Percentiles rank a stretch among this genome's conserved stretches.
phyloP scores from a whole-genome alignment of 2,113 vertebrate species.

The Gracilinanus agilis region DNA sequence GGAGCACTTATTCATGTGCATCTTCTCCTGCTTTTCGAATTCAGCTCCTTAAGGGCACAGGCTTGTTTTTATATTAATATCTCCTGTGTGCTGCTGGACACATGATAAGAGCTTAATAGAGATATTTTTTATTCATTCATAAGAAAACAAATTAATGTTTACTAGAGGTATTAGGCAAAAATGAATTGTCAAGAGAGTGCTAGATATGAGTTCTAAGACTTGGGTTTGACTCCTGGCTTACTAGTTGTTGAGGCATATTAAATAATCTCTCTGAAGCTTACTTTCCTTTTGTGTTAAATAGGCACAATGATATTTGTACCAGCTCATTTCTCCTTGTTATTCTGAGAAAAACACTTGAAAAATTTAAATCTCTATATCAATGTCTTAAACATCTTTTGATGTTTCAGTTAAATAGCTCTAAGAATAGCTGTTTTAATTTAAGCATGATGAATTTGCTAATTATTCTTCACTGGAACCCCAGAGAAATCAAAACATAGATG shows the following conservation, averaged over 20 bases:
- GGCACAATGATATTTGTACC: background rate
- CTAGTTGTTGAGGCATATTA: background rate
- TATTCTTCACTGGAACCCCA: background rate
- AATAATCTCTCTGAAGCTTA: background rate
- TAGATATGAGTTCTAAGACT: background rate
- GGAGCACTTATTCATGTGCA: background rate
- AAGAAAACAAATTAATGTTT: background rate
- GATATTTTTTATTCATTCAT: background rate
- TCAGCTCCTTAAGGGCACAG: background rate
- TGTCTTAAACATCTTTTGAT: background rate
- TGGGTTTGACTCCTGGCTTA: background rate
- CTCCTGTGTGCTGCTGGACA: background rate
- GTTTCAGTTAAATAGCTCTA: background rate
- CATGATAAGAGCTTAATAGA: background rate
- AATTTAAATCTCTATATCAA: background rate
- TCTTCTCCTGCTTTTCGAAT: background rate
- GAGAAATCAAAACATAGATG: background rate
- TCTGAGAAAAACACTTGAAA: background rate
- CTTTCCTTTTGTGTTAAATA: background rate
- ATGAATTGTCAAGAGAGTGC: background rate
- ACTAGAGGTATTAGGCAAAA: background rate
- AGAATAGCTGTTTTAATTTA: background rate
- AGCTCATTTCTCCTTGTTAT: background rate
- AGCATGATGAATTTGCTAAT: background rate
- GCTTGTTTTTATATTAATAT: background rate